Conservation (phyloP, 2,888 invertebrate species). For the Ennomos erosarius region DNA sequence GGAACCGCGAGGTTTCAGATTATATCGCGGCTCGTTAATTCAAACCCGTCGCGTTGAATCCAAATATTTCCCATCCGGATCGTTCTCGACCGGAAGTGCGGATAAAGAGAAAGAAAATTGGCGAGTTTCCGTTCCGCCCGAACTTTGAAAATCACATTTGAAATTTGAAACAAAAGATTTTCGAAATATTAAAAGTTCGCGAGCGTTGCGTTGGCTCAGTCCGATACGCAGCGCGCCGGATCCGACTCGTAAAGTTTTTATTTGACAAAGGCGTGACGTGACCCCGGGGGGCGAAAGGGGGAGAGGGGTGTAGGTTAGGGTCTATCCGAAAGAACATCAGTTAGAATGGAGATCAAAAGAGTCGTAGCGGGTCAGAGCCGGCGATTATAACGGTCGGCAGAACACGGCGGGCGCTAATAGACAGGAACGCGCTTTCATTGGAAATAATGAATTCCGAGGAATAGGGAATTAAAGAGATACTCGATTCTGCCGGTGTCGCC, state of each 20-base stretch:
- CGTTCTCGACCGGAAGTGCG: slow-evolving; percentile 25
- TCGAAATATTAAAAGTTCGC: slow-evolving; percentile 35
- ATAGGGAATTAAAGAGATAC: not conserved
- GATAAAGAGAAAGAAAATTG: slow-evolving; percentile 33
- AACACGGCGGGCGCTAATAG: slow-evolving; percentile 16
- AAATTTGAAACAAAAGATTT: slow-evolving; percentile 39
- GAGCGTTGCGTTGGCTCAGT: slow-evolving; percentile 28
- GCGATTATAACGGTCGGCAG: slow-evolving; percentile 30
- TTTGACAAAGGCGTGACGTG: slow-evolving; percentile 38
- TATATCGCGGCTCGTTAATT: slow-evolving; percentile 21
- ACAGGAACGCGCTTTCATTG: slow-evolving; percentile 13
- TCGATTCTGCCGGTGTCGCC: slow-evolving; percentile 4
- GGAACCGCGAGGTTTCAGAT: slow-evolving; percentile 14
- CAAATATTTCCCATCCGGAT: slow-evolving; percentile 16
- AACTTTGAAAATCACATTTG: slow-evolving; percentile 34
- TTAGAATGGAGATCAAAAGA: slow-evolving; percentile 51
- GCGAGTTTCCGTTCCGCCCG: slow-evolving; percentile 31
- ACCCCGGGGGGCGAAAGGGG: not conserved
- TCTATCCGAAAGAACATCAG: slow-evolving; percentile 42
- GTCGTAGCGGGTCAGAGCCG: slow-evolving; percentile 32
- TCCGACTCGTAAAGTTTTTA: slow-evolving; percentile 35
- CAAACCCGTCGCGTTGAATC: slow-evolving; percentile 5
- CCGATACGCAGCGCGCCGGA: slow-evolving; percentile 20
- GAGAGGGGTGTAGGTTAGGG: not conserved
- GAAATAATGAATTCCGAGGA: slow-evolving; percentile 13